phyloP scores from a whole-genome alignment of 1,140 invertebrate genomes.

The Drosophila sp. region DNA sequence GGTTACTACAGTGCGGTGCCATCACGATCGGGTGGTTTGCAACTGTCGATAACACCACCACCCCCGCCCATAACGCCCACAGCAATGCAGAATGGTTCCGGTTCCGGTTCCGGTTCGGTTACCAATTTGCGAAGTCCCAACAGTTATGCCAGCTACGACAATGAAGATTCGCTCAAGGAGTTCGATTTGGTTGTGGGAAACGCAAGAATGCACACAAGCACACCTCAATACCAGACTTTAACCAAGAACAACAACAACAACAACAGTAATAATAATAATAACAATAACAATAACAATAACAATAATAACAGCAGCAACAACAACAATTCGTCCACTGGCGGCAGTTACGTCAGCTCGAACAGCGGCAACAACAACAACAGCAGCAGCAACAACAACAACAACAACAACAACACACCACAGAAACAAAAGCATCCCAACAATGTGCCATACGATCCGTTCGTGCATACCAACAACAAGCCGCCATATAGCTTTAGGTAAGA shows the following conservation, averaged over 20 bases:
- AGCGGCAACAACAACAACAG: slow-evolving; percentile 13
- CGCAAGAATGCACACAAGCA: slow-evolving; percentile 65
- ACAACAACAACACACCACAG: slow-evolving; percentile 65
- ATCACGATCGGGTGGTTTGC: slow-evolving; percentile 48
- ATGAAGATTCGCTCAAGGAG: slow-evolving; percentile 82
- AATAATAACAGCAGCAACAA: slow-evolving; percentile 24
- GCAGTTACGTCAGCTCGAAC: slow-evolving; percentile 18
- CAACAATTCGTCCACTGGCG: slow-evolving; percentile 35
- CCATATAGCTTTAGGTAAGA: slow-evolving; percentile 90
- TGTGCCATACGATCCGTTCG: slow-evolving; percentile 90
- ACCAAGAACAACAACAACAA: slow-evolving; percentile 47
- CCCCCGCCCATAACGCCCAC: slow-evolving; percentile 62
- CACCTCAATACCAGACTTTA: slow-evolving; percentile 61
- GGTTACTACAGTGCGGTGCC: slow-evolving; percentile 48
- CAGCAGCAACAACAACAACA: slow-evolving; percentile 17
- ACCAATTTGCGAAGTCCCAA: slow-evolving; percentile 72
- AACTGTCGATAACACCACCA: slow-evolving; percentile 61
- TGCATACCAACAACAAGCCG: slow-evolving; percentile 94
- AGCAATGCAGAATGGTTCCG: slow-evolving; percentile 46
- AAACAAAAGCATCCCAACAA: slow-evolving; percentile 89
- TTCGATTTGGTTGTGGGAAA: slow-evolving; percentile 65
- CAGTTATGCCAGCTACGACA: slow-evolving; percentile 79
- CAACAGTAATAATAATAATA: slow-evolving; percentile 22
- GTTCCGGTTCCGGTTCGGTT: slow-evolving; percentile 31
- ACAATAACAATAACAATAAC: slow-evolving; percentile 41